Base-by-base conservation (phyloP, 2,113 vertebrate genomes). In the pig (Sus scrofa) region DNA sequence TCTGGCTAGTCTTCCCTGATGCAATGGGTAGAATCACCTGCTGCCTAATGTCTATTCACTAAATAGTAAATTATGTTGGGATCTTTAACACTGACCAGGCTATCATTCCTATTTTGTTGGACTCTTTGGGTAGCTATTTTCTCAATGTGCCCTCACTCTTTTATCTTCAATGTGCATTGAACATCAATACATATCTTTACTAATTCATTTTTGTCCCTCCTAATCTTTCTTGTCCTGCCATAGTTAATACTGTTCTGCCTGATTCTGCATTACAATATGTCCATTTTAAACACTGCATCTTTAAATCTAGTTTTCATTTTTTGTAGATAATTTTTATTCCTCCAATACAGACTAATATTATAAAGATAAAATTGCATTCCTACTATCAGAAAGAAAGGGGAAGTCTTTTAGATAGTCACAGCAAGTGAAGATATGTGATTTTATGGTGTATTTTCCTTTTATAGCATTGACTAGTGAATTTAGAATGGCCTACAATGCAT, bases 131-230 rank as follows among this genome's bases (percentile, higher is more conserved):
- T 22, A 22, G 65, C 15, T 16, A 2, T 6, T 71, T 10, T 34
- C n/a, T 30, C 10, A 32, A 12, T 6, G 6, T 6, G 26, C 71
- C 27, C 4, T 15, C 52, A 26, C 0, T 3, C 8, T 15, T 54
- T 71, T 56, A 44, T 52, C 65, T 65, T 20, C 15, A 11, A 8
- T 26, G 15, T 6, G 19, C 62, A 34, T 11, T 34, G 13, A 39
- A 37, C 14, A 3, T 52, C 39, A 44, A 2, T 7, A 39, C 27
- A 26, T 1, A 2, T 15, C 26, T 62, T 39, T 60, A 12, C 37
- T 52, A 6, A 24, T 3, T 52, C 15, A 5, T 24, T 62, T 27
- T 22, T 7, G 15, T 20, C 6, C 15, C 19, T 79, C 14, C 54
- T 62, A 1, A 0, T 26, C n/a, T 27, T 73, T 56, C 26, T 22